These are phyloP conservation scores for Anoura caudifer DNA, from an alignment of 2,113 vertebrate species.

Conservation along the genomic window DNA sequence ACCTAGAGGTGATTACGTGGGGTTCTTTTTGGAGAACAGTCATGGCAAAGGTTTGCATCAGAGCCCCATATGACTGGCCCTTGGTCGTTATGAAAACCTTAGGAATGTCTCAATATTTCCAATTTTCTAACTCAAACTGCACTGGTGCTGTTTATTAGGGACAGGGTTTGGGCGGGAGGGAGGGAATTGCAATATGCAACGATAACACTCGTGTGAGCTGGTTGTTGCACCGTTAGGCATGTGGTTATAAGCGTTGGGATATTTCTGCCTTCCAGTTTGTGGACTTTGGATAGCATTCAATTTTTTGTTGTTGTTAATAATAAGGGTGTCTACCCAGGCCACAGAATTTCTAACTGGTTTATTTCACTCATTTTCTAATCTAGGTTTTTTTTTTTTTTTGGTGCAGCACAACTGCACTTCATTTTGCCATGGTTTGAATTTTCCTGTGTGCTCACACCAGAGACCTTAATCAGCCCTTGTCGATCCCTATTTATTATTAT, in stretches of 20 bases:
- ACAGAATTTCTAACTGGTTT: constrained; percentile 74
- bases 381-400: constrained; percentile 71
- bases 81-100: constrained; percentile 74
- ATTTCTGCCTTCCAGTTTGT: constrained; percentile 73
- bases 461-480: constrained; percentile 92
- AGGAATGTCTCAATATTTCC: constrained; percentile 80
- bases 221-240: constrained; percentile 70
- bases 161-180: constrained; percentile 72
- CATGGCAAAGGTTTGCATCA: constrained; percentile 60
- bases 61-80: constrained; percentile 61
- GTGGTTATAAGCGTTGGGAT: constrained; percentile 68
- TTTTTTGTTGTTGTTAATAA: neutral
- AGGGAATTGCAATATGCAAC: constrained; percentile 69
- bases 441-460: constrained; percentile 92
- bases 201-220: constrained; percentile 74
- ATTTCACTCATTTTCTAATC: constrained; percentile 75
- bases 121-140: constrained; percentile 74
- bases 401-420: constrained; percentile 78
- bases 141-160: constrained; percentile 79
- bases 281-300: constrained; percentile 70
- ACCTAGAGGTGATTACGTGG: constrained; percentile 61
- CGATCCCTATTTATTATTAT: constrained; percentile 74
- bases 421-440: constrained; percentile 83
- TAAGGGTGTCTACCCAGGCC: constrained; percentile 63
- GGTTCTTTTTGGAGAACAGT: constrained; percentile 47